Evolutionary conservation across 2,113 vertebrate species (phyloP).

Genomic region (Lophius piscatorius): DNA sequence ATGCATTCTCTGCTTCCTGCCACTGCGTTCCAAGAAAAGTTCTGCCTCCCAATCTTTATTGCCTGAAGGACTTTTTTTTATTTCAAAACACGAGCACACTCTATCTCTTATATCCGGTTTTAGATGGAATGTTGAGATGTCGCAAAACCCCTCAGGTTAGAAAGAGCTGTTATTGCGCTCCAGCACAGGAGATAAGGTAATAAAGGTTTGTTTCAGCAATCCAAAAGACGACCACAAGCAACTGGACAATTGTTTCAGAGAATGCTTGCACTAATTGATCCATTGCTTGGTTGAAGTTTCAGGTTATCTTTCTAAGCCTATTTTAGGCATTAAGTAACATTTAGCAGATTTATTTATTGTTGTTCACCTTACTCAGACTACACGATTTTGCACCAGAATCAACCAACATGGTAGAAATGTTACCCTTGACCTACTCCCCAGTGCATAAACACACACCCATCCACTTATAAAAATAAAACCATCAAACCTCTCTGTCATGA

Average conservation of each 20-base stretch:
- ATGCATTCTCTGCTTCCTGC: background rate
- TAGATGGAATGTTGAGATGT: conserved; percentile 37
- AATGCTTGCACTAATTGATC: conserved; percentile 22
- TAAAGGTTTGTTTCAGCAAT: conserved; percentile 15
- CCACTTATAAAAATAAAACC: background rate
- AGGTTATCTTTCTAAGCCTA: no score
- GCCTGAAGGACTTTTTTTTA: conserved; percentile 46
- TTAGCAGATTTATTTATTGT: no score
- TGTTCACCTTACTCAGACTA: no score
- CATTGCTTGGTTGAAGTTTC: conserved; percentile 17
- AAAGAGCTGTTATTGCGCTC: background rate
- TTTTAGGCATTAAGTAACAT: background rate
- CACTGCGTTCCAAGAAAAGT: conserved; percentile 55
- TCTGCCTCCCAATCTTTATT: conserved; percentile 28
- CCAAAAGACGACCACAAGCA: conserved; percentile 2
- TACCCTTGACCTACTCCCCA: conserved; percentile 23
- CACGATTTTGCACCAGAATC: background rate
- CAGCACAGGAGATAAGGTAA: conserved; percentile 12
- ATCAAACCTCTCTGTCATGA: background rate
- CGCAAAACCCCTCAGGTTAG: conserved; percentile 52
- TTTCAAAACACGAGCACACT: conserved; percentile 40
- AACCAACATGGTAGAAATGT: conserved; percentile 12
- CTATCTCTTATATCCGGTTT: conserved; percentile 39
- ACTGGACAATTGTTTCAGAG: conserved; percentile 14
- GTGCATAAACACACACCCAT: conserved; percentile 12